A percentile compares a stretch with the other conserved stretches of the same genome.
phyloP scores from a whole-genome alignment of 2,113 vertebrate species.

The Prietella phreatophila region DNA sequence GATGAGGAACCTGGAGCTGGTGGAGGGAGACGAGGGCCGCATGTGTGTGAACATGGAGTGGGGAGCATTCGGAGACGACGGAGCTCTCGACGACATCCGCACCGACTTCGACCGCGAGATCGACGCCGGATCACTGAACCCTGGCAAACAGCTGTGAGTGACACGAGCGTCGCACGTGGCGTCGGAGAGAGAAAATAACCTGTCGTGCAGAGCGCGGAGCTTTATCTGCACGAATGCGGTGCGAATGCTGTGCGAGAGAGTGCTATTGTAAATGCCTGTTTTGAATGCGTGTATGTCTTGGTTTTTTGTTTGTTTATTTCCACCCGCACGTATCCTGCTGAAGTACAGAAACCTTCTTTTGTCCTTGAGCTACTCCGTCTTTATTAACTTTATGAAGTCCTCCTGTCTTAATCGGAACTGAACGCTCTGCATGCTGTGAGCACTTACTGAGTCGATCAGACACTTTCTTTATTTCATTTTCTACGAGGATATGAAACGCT shows the following conservation, averaged over 20 bases:
- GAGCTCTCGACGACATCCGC: slow-evolving; percentile 81
- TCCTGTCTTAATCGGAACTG: background rate
- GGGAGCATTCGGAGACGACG: slow-evolving; percentile 94
- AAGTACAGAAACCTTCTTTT: background rate
- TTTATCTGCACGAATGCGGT: background rate
- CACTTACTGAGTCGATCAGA: background rate
- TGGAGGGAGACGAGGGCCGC: slow-evolving; percentile 91
- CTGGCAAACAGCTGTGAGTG: slow-evolving; percentile 92
- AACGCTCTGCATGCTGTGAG: background rate
- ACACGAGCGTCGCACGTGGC: background rate
- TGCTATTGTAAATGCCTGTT: background rate
- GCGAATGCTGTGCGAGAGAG: background rate
- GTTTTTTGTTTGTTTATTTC: background rate
- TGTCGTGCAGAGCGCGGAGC: background rate
- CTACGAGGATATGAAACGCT: background rate
- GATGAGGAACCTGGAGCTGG: slow-evolving; percentile 87
- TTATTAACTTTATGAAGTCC: background rate
- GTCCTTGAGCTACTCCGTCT: background rate
- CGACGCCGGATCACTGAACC: slow-evolving; percentile 92
- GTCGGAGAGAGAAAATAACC: background rate
- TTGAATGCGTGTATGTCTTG: background rate
- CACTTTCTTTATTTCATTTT: background rate
- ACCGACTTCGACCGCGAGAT: slow-evolving; percentile 89
- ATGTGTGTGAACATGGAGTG: slow-evolving; percentile 99
- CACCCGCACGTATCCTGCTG: background rate